Conservation (phyloP, 2,113 vertebrate genomes). For the Callocephalon fimbriatum region DNA sequence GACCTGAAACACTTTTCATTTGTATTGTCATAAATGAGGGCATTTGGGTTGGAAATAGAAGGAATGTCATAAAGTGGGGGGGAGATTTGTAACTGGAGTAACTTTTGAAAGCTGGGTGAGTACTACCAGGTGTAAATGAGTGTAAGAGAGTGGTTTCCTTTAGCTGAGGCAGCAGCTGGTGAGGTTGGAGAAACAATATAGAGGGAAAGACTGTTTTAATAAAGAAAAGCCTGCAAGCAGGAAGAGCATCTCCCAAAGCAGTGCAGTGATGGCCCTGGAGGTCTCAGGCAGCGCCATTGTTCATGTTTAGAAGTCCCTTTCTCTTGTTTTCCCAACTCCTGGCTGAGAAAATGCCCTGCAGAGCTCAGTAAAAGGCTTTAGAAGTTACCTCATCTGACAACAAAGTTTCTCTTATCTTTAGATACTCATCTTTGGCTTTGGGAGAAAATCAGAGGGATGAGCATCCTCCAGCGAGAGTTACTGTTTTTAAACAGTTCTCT, state of each 20-base stretch:
- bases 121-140: background rate
- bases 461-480: background rate
- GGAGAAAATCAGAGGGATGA: background rate
- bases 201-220: background rate
- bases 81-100: background rate
- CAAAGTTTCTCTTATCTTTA: background rate
- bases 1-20: background rate
- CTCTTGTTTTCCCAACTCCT: background rate
- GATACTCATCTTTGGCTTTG: background rate
- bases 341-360: background rate
- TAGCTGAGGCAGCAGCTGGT: background rate
- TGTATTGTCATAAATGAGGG: background rate
- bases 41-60: background rate
- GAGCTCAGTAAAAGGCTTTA: background rate
- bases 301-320: background rate
- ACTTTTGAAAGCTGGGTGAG: background rate
- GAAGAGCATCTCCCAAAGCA: background rate
- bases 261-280: accelerated
- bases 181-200: background rate
- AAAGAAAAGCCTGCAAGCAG: background rate
- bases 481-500: background rate
- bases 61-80: background rate
- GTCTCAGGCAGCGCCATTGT: background rate
- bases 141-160: background rate
- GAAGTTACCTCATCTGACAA: background rate